Evolutionary conservation across 2,797 vertebrate species (phyloP).

Genomic region (Phalanger gymnotis): DNA sequence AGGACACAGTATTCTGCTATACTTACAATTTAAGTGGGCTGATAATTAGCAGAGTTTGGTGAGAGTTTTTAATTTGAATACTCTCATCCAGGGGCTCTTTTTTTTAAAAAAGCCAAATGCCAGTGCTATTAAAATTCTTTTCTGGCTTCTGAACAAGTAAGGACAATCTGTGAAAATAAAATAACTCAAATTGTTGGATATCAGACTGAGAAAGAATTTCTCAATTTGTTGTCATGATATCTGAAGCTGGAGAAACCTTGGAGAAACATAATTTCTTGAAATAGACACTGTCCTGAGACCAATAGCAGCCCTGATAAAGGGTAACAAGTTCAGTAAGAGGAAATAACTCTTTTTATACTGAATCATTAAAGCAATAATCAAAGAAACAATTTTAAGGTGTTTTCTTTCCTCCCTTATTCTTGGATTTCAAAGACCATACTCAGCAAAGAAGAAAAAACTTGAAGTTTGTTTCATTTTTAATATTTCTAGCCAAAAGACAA

Average conservation of each 20-base stretch:
- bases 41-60: not conserved
- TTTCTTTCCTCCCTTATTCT: not conserved
- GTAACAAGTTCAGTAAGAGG: too few relatives aligned
- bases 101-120: not conserved
- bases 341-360: too few relatives aligned
- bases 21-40: not conserved
- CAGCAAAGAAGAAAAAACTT: not conserved
- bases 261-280: too few relatives aligned
- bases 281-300: too few relatives aligned
- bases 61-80: not conserved
- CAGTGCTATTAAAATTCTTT: not conserved
- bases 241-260: too few relatives aligned
- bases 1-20: not conserved
- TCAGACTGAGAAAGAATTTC: not conserved
- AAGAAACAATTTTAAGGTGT: not conserved
- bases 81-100: not conserved
- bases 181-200: not conserved
- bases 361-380: not conserved
- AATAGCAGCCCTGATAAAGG: too few relatives aligned
- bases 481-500: not conserved
- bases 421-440: not conserved
- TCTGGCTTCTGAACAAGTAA: not conserved
- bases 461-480: too few relatives aligned
- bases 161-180: not conserved
- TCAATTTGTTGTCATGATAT: too few relatives aligned